Evolutionary conservation across 37 sponge, comb jelly and placozoan genomes (phyloP).

Genomic region (Halichondria panicea): DNA sequence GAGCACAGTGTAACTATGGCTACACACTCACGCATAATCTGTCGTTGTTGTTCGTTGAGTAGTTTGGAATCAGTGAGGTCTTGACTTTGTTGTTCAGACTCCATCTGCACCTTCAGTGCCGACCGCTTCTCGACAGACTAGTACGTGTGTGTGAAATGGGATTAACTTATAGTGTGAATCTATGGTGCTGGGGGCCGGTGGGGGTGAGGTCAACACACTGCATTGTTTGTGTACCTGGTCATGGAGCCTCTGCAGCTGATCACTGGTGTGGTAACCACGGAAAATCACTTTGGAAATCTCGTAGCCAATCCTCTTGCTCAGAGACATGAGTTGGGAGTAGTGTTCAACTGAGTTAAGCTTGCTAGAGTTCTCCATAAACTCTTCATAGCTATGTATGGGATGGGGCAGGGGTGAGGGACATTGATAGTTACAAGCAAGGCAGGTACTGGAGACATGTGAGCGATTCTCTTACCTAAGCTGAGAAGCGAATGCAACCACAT

Average conservation of each 20-base stretch:
- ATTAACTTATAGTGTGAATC: too few relatives aligned
- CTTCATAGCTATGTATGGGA: constrained; percentile 69
- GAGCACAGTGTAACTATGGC: background rate
- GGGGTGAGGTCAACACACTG: too few relatives aligned
- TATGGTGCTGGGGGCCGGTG: too few relatives aligned
- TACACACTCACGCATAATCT: constrained; percentile 41
- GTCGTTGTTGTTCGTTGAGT: constrained; percentile 62
- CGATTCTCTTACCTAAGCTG: constrained; percentile 63
- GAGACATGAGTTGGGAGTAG: constrained; percentile 61
- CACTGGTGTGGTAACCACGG: constrained; percentile 82
- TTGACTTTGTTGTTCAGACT: constrained; percentile 69
- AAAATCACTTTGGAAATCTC: constrained; percentile 73
- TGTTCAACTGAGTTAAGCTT: constrained; percentile 69
- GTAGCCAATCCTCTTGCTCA: constrained; percentile 75
- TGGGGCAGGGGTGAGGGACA: background rate
- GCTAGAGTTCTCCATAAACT: constrained; percentile 83
- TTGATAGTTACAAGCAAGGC: background rate
- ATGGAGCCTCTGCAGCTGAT: constrained; percentile 67
- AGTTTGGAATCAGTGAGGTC: constrained; percentile 83
- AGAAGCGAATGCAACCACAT: constrained; percentile 84
- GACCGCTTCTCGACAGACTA: constrained; percentile 73
- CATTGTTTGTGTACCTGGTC: too few relatives aligned
- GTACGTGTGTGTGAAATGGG: too few relatives aligned
- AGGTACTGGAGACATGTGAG: background rate
- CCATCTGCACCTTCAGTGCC: constrained; percentile 71